A percentile compares a stretch with the other conserved stretches of the same genome.
phyloP scores from a whole-genome alignment of 2,113 vertebrate genomes.

The Glareola pratincola region DNA sequence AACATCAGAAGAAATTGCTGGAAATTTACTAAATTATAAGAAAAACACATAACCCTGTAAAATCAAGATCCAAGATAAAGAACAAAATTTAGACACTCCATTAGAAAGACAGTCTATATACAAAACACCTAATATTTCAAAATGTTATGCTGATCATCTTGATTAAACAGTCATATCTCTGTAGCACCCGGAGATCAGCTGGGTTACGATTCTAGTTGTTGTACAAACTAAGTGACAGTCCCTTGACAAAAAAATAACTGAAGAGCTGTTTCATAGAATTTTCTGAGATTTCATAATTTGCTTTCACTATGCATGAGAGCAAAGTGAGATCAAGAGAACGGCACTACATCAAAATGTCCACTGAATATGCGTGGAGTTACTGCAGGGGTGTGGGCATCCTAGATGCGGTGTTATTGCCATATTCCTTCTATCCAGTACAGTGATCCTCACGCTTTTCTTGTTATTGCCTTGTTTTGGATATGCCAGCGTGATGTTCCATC shows the following conservation, averaged over 20 bases:
- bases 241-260: background rate
- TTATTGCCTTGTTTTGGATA: background rate
- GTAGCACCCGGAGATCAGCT: constrained; percentile 24
- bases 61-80: constrained; percentile 3
- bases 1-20: constrained; percentile 39
- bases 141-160: background rate
- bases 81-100: background rate
- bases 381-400: background rate
- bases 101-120: constrained; percentile 30
- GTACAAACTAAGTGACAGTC: background rate
- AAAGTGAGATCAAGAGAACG: background rate
- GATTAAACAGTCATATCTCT: constrained; percentile 36
- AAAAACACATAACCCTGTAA: background rate
- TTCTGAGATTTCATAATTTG: background rate
- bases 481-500: background rate
- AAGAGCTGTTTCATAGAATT: background rate
- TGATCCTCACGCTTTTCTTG: background rate
- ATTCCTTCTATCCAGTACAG: background rate
- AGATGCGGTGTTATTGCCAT: background rate
- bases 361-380: background rate
- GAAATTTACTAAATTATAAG: background rate
- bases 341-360: background rate
- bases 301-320: background rate
- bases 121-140: constrained; percentile 35
- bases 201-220: background rate